Evolutionary conservation across 92 coral and sea anemone species (phyloP).

Genomic region (Phenganax subtilis): DNA sequence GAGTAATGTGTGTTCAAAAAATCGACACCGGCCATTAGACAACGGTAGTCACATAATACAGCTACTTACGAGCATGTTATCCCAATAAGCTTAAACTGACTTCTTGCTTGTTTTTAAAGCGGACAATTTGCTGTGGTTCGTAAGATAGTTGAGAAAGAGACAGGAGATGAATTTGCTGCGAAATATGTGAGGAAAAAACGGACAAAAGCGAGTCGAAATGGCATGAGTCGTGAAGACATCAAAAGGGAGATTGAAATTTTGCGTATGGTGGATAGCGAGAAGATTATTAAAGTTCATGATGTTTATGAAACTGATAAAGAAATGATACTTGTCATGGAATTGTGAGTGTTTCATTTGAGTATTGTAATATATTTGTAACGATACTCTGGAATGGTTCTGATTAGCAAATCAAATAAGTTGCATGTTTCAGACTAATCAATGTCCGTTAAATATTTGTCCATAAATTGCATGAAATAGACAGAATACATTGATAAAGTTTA

Average conservation of each 20-base stretch:
- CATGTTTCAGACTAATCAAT: neutral
- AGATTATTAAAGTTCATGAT: conserved; percentile 87
- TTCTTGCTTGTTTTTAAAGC: conserved; percentile 49
- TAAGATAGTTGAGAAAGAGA: conserved; percentile 63
- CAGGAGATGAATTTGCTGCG: conserved; percentile 80
- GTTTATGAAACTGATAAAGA: conserved; percentile 74
- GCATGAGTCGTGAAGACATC: conserved; percentile 73
- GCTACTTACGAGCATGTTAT: conserved; percentile 13
- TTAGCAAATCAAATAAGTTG: neutral
- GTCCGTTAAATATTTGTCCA: neutral
- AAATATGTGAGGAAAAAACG: conserved; percentile 80
- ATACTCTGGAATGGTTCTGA: neutral
- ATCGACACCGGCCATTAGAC: conserved; percentile 10
- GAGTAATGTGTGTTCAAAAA: neutral
- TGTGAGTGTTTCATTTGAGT: conserved; percentile 58
- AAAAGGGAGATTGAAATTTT: conserved; percentile 66
- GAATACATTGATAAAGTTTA: neutral
- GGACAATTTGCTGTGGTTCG: conserved; percentile 96
- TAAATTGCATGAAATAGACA: too few species aligned
- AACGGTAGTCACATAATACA: conserved; percentile 7
- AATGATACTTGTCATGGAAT: conserved; percentile 70
- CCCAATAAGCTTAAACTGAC: neutral
- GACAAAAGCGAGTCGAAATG: conserved; percentile 59
- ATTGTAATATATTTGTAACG: neutral
- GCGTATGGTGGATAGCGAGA: conserved; percentile 65